Evolutionary conservation across 2,888 invertebrate species (phyloP).

Genomic region (Idaea dimidiata): DNA sequence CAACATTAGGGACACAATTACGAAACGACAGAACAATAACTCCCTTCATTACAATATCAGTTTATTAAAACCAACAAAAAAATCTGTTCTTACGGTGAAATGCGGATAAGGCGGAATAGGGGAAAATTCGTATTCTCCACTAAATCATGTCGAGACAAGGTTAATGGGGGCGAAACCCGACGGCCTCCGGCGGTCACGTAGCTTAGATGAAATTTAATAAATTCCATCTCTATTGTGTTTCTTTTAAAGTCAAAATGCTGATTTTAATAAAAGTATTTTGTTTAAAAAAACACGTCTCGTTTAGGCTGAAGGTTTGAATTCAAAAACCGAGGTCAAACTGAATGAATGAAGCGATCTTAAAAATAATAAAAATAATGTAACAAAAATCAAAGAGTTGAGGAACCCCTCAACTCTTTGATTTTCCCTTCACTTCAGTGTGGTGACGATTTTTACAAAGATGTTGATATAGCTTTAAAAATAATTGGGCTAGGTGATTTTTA

Average conservation of each 20-base stretch:
- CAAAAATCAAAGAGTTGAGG: too few species aligned
- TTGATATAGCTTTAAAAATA: too few species aligned
- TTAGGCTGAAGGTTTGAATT: neutral
- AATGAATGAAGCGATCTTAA: too few species aligned
- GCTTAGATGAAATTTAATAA: conserved; percentile 68
- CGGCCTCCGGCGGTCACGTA: conserved; percentile 70
- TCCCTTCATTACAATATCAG: conserved; percentile 60
- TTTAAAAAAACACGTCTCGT: neutral
- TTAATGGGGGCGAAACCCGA: conserved; percentile 73
- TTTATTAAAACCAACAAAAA: conserved; percentile 60
- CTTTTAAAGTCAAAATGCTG: conserved; percentile 38
- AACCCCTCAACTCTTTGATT: too few species aligned
- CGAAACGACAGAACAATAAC: conserved; percentile 42
- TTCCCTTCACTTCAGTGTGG: too few species aligned
- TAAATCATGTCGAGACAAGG: conserved; percentile 77
- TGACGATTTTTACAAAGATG: too few species aligned
- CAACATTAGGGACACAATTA: conserved; percentile 24
- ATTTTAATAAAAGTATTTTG: conserved; percentile 13
- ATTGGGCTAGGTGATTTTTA: too few species aligned
- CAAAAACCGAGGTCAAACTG: neutral
- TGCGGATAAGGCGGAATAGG: conserved; percentile 46
- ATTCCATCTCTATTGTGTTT: conserved; percentile 62
- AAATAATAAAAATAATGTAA: too few species aligned
- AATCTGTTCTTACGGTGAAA: conserved; percentile 61
- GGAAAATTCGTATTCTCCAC: conserved; percentile 66